Evolutionary conservation across 2,797 vertebrate species (phyloP), one percentile per base, ranked within the genome.

Genomic region (Hozukius guyotensis): DNA sequence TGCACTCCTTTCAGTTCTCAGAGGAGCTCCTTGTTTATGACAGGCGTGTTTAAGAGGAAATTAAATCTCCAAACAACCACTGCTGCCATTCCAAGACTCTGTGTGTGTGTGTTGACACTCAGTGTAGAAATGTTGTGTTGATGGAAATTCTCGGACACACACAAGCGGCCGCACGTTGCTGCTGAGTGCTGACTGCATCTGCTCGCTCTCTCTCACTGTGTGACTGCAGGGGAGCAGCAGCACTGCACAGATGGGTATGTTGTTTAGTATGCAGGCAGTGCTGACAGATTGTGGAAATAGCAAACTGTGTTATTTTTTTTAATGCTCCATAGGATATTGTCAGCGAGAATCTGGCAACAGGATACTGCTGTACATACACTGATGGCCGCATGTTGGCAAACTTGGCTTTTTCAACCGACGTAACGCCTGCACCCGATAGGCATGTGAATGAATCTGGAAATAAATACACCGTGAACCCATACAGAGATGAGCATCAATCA

Each of bases 231-330:
- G 87, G 87, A 83, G 70, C 70, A 77, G 87, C 72, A 82, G 81
- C 81, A 6, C 69, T 76, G 87, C 88, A 89, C 92, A 94, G 88
- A 94, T 91, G 92, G 91, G 83, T 24, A 49, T 83, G 86, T 87
- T 91, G 77, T 84, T 90, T 87, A 85, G 83, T 87, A 85, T 86
- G 87, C 81, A 90, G 78, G 72, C 86, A 77, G 71, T 49, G 53
- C 60, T 78, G 87, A 82, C 86, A 87, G 82, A 84, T 59, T 86
- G 85, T 82, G 68, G 80, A 83, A 89, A 88, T 53, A 55, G 83
- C 78, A 83, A 82, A 89, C 78, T 75, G 68, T 69, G 68, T 2
- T 24, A 6, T 34, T 77, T 78, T 32, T 78, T 83, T 78, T 73
- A 3, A 80, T 63, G 52, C 73, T 76, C 72, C 18, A 52, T 82